Evolutionary conservation across 2,113 vertebrate genomes (phyloP), one percentile per base, ranked within the genome.

Genomic region (Tenebrosternarchus preto): DNA sequence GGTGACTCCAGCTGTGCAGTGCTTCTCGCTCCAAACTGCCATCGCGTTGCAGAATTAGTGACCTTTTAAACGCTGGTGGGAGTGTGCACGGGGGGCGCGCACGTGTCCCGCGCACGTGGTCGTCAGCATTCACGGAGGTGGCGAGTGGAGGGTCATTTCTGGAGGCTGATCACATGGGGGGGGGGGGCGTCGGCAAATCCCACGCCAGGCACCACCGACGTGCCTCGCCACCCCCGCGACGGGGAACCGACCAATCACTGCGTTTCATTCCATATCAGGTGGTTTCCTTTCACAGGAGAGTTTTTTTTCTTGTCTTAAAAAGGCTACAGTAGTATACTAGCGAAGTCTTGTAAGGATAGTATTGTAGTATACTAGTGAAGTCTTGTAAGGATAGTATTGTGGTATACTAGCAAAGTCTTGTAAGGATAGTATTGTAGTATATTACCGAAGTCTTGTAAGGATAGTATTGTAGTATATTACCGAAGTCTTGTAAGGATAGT

Each of bases 81-180:
- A 3, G 43, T 11, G 43, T 12, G 9, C 43, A 50, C 43, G 12
- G 2, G 12, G 43, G 43, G 5, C 43, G 43, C 11, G 43, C 43
- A 46, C 43, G 43, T 46, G 43, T 9, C 1, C 11, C 43, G 43
- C 12, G 43, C 43, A 50, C 43, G 43, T 15, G 43, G 43, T 12
- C 43, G 11, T 85, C 84, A 80, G 80, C 84, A 85, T 82, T 82
- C 84, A 85, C 78, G 78, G 80, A 80, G 77, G 82, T 75, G 73
- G 43, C 5, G 9, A 11, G 12, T 67, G 77, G 68, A 68, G 33
- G 74, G 64, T 64, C 73, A 69, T 76, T 76, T 82, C 77, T 69
- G 74, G 77, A 82, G 85, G 80, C 80, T 80, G 78, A 84, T 80
- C 80, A 78, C 73, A 53, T 72, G 73, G 68, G 80, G 83, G 73